Percentiles rank a stretch among this genome's conserved stretches.
These are phyloP conservation scores for Parelbella ahira DNA, from an alignment of 2,888 invertebrate genomes.

Conservation along the genomic window DNA sequence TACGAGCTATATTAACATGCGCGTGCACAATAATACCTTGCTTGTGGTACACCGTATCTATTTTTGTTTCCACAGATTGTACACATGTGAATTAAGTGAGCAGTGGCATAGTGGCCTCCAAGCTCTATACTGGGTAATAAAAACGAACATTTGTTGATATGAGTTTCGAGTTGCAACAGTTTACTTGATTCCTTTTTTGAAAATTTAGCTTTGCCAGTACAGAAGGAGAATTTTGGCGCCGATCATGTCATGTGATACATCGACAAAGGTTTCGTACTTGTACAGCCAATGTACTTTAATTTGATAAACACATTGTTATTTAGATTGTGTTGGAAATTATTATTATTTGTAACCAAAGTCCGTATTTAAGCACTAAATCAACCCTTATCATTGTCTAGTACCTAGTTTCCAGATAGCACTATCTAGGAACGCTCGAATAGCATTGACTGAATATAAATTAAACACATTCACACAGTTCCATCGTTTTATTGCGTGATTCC, in stretches of 20 bases:
- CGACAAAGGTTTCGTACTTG: slow-evolving; percentile 5
- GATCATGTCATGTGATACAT: slow-evolving; percentile 8
- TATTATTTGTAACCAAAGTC: slow-evolving; percentile 37
- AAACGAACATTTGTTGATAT: slow-evolving; percentile 14
- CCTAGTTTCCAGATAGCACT: slow-evolving; percentile 34
- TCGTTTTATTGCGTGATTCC: slow-evolving; percentile 1
- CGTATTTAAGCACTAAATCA: slow-evolving; percentile 41
- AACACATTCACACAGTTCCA: slow-evolving; percentile 5
- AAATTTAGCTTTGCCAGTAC: slow-evolving; percentile 16
- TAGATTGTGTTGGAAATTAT: slow-evolving; percentile 7
- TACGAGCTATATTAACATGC: slow-evolving; percentile 19
- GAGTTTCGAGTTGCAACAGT: slow-evolving; percentile 4
- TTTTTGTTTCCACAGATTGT: slow-evolving; percentile 26
- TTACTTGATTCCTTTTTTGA: slow-evolving; percentile 23
- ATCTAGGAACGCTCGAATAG: slow-evolving; percentile 30
- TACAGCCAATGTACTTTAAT: slow-evolving; percentile 4
- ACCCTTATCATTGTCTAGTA: slow-evolving; percentile 34
- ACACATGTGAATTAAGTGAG: slow-evolving; percentile 25
- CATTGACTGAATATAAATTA: slow-evolving; percentile 23
- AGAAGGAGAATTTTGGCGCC: slow-evolving; percentile 13
- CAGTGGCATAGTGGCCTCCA: slow-evolving; percentile 22
- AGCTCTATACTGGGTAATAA: slow-evolving; percentile 23
- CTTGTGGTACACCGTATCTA: slow-evolving; percentile 25
- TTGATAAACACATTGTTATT: slow-evolving; percentile 1
- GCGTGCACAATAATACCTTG: slow-evolving; percentile 15